Conservation (phyloP, 2,797 vertebrate species). For the Centropyge bicolor region DNA sequence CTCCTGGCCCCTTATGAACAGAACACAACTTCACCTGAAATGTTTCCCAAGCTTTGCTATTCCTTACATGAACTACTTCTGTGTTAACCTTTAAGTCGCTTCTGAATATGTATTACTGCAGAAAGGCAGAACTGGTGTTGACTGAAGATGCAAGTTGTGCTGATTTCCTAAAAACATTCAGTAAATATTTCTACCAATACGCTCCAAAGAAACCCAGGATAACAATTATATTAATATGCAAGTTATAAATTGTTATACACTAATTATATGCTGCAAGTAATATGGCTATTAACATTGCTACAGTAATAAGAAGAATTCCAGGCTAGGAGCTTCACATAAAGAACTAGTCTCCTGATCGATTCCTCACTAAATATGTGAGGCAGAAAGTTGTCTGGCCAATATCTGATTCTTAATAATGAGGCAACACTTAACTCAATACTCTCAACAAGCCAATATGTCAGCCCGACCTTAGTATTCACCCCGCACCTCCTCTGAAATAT, state of each 20-base stretch:
- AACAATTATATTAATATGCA: neutral
- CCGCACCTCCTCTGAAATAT: slow-evolving; percentile 40
- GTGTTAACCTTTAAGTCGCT: neutral
- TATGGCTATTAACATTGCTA: neutral
- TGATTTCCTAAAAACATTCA: neutral
- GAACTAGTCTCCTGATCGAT: slow-evolving; percentile 25
- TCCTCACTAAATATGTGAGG: slow-evolving; percentile 27
- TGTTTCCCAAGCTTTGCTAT: neutral
- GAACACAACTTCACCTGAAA: neutral
- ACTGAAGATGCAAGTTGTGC: neutral
- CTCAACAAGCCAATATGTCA: slow-evolving; percentile 50
- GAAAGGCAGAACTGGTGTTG: neutral
- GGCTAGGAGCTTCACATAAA: neutral
- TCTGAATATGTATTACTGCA: neutral
- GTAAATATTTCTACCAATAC: slow-evolving; percentile 2
- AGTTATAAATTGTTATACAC: too few species aligned
- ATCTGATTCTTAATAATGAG: slow-evolving; percentile 55
- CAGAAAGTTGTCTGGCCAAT: slow-evolving; percentile 13
- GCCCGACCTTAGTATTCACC: slow-evolving; percentile 50
- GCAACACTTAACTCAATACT: slow-evolving; percentile 48
- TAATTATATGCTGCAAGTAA: neutral
- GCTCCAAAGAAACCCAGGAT: neutral
- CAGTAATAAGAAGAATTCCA: slow-evolving; percentile 13
- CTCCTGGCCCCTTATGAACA: neutral
- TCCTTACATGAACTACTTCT: neutral